Base-by-base conservation (phyloP, 2,797 vertebrate genomes). In the Melopsittacus undulatus region DNA sequence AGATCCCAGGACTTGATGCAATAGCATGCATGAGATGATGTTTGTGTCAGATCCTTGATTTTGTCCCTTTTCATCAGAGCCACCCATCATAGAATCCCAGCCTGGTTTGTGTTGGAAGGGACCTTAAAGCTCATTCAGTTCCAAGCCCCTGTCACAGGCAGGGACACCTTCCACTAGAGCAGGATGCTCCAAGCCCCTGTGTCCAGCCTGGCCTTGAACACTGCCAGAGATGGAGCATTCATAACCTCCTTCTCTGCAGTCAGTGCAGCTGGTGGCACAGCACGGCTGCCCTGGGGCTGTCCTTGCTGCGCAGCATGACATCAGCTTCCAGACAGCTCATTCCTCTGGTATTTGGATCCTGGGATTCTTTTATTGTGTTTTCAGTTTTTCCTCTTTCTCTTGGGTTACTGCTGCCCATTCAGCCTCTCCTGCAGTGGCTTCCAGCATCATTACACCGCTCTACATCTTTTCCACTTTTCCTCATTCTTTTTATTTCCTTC, bases 1-100 rank as follows among this genome's bases (percentile, higher is more conserved):
- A 87, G 64, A 14, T 16, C 40, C 27, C 14, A 16, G 57, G 46
- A 66, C 80, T 5, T 20, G 32, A 38, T 64, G 48, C n/a, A 12
- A 21, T 3, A 73, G 48, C 43, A 38, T 7, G 22, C 3, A 4
- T 2, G 12, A 70, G 34, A 23, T 34, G 8, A 30, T 1, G 0
- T 9, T 52, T 54, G 24, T 72, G 16, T 68, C 78, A 72, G 49
- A n/a, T 22, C 5, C 30, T 51, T 38, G 27, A 2, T 68, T 87
- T 40, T 48, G 42, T 36, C 54, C 32, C 40, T 92, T 42, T 84
- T 38, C 42, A 75, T 34, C 21, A 29, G 27, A 72, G 40, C 23
- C 48, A 48, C 4, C 7, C 10, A 30, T 59, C n/a, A 36, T 7
- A 59, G n/a, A 59, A 36, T 24, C 10, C 7, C 14, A 34, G n/a